A percentile compares a stretch with the other conserved stretches of the same genome.
phyloP scores from a whole-genome alignment of 2,888 invertebrate species.

The Xylocampa areola region DNA sequence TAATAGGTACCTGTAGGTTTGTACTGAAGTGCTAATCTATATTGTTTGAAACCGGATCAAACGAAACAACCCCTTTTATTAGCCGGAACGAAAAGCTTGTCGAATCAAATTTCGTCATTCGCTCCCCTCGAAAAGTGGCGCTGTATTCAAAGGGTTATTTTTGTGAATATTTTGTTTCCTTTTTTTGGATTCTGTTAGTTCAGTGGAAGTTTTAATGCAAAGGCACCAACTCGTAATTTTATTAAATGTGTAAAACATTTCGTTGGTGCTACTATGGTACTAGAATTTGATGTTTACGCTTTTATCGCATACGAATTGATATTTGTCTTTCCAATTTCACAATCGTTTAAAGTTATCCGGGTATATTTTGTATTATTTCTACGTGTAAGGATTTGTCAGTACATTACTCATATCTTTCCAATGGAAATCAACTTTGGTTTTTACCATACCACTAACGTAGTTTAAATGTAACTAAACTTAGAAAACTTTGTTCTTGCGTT shows the following conservation, averaged over 20 bases:
- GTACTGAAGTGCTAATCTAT: constrained; percentile 54
- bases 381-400: constrained; percentile 9
- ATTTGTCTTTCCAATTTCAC: too few species aligned
- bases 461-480: constrained; percentile 34
- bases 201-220: constrained; percentile 30
- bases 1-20: constrained; percentile 23
- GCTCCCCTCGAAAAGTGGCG: constrained; percentile 37
- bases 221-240: constrained; percentile 2
- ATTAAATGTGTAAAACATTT: neutral
- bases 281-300: too few species aligned
- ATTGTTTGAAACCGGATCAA: constrained; percentile 61
- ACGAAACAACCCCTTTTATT: constrained; percentile 57
- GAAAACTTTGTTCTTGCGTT: constrained; percentile 58
- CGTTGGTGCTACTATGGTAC: too few species aligned
- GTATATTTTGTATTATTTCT: neutral
- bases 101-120: constrained; percentile 63
- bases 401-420: constrained; percentile 1
- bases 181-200: constrained; percentile 43
- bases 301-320: too few species aligned
- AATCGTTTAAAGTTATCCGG: constrained; percentile 12
- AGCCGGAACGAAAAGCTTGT: constrained; percentile 58
- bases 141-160: constrained; percentile 43
- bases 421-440: constrained; percentile 4
- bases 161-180: constrained; percentile 33
- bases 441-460: neutral